Conservation (phyloP, 2,113 vertebrate genomes). For the Rhinolophus ferrumequinum region DNA sequence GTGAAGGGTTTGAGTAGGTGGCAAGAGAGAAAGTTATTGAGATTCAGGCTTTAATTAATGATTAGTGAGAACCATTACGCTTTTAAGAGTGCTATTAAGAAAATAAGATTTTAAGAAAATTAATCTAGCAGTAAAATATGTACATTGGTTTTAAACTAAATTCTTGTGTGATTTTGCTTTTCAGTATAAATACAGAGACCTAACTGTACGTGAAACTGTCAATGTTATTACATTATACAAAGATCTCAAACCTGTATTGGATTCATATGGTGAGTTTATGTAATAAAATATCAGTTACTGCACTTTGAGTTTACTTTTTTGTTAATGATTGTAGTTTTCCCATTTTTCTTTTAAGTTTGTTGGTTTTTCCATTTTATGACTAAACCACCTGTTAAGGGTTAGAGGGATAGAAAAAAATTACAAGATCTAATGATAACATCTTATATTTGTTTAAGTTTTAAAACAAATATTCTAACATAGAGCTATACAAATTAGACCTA, state of each 20-base stretch:
- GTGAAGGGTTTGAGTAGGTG: not conserved
- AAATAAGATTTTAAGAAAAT: conserved; percentile 18
- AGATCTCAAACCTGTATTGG: conserved; percentile 97
- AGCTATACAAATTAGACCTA: not conserved
- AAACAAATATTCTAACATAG: not conserved
- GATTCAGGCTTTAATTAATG: not conserved
- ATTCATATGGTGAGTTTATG: conserved; percentile 93
- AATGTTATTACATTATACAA: conserved; percentile 96
- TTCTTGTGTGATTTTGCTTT: conserved; percentile 80
- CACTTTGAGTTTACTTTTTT: conserved; percentile 19
- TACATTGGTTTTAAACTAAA: conserved; percentile 62
- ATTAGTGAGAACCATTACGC: not conserved
- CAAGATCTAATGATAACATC: not conserved
- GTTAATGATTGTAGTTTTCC: conserved; percentile 39
- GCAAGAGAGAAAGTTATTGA: not conserved
- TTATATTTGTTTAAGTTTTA: conserved; percentile 13
- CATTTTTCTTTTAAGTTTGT: conserved; percentile 22
- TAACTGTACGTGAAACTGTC: conserved; percentile 95
- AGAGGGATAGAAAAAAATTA: not conserved
- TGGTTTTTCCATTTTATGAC: conserved; percentile 40
- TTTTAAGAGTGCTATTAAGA: not conserved
- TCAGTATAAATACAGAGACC: conserved; percentile 98
- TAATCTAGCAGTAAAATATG: conserved; percentile 16
- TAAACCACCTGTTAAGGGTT: not conserved
- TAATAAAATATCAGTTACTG: not conserved